Percentiles rank a stretch among this genome's conserved stretches.
Evolutionary conservation across 37 sponge, comb jelly and placozoan species (phyloP).

Genomic region (Oscarella lobularis): DNA sequence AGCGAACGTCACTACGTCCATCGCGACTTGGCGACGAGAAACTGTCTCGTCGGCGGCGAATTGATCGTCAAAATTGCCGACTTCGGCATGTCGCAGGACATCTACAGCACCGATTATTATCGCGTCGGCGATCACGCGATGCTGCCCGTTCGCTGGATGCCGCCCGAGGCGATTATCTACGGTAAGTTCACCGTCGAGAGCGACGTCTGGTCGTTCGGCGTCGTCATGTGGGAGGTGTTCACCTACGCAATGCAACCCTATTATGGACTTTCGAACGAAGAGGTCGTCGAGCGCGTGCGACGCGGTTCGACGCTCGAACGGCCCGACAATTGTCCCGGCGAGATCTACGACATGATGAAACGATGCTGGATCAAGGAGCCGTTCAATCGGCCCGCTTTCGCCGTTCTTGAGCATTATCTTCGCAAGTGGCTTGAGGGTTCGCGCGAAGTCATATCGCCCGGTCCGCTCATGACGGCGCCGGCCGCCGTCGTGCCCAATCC

Average conservation of each 20-base stretch:
- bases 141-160: constrained; percentile 78
- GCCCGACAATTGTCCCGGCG: constrained; percentile 41
- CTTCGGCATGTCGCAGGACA: constrained; percentile 74
- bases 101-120: constrained; percentile 59
- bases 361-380: constrained; percentile 42
- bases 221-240: constrained; percentile 88
- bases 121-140: constrained; percentile 40
- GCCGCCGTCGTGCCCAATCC: background rate
- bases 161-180: constrained; percentile 73
- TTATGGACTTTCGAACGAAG: constrained; percentile 60
- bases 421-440: background rate
- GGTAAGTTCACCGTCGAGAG: constrained; percentile 59
- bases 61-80: constrained; percentile 65
- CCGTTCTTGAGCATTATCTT: background rate
- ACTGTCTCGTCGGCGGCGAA: constrained; percentile 47
- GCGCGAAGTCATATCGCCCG: no score
- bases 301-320: constrained; percentile 21
- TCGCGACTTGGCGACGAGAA: constrained; percentile 69
- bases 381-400: constrained; percentile 26
- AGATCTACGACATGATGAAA: constrained; percentile 47
- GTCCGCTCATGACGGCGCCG: no score
- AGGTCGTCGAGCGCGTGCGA: constrained; percentile 44
- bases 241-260: constrained; percentile 74
- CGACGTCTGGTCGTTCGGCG: constrained; percentile 85
- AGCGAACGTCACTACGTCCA: constrained; percentile 37